Conservation (phyloP, 37 sponge, comb jelly and placozoan species). For the Hexactinellida sp. region DNA sequence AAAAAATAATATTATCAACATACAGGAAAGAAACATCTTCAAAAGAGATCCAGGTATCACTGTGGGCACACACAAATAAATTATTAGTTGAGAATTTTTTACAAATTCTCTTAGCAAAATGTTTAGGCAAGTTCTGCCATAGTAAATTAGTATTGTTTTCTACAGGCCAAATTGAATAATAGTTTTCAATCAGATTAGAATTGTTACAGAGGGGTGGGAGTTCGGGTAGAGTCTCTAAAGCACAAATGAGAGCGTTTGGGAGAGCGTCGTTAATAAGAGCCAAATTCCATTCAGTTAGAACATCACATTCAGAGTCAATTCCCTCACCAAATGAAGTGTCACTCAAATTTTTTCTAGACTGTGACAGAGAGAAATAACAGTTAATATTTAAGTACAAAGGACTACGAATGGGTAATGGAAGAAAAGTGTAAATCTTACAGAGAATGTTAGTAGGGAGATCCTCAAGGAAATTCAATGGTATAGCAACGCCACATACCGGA, state of each 20-base stretch:
- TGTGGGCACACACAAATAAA: background rate
- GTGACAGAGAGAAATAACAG: background rate
- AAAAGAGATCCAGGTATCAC: background rate
- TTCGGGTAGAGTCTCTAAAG: background rate
- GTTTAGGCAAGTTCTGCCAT: background rate
- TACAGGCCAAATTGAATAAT: conserved; percentile 4
- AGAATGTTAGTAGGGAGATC: background rate
- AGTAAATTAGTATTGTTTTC: background rate
- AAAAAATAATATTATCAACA: background rate
- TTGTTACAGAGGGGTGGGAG: background rate
- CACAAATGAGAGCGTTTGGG: background rate
- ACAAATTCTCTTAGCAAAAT: background rate
- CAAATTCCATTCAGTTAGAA: background rate
- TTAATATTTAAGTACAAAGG: background rate
- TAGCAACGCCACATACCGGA: background rate
- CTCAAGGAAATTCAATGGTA: background rate
- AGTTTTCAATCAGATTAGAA: background rate
- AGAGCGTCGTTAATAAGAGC: background rate
- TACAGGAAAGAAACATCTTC: background rate
- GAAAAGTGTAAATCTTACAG: background rate
- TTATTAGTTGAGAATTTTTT: background rate
- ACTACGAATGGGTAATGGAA: background rate
- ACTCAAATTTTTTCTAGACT: background rate
- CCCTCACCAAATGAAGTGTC: background rate
- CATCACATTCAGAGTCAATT: background rate